These are phyloP conservation scores for Chaunax sp. DNA, from an alignment of 2,797 vertebrate species.

Conservation along the genomic window DNA sequence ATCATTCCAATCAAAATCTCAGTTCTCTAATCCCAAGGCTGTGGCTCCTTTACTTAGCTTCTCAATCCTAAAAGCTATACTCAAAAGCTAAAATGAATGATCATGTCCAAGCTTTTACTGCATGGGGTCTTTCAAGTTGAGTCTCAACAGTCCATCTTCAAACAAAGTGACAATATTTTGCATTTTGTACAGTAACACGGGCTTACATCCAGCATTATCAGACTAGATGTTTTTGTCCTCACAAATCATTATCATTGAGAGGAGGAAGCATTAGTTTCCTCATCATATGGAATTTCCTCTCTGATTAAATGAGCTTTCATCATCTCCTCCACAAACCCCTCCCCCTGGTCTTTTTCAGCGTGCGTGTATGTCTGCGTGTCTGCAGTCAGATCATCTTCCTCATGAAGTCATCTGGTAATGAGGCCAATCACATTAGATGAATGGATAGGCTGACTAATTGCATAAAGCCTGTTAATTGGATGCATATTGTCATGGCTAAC, in stretches of 20 bases:
- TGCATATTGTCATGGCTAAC: conserved; percentile 80
- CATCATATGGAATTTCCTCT: conserved; percentile 61
- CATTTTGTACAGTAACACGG: conserved; percentile 31
- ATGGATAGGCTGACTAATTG: conserved; percentile 78
- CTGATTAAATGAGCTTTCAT: conserved; percentile 72
- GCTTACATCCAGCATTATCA: conserved; percentile 40
- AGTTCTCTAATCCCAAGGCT: conserved; percentile 23
- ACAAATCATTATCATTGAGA: conserved; percentile 68
- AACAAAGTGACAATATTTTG: conserved; percentile 28
- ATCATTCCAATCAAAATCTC: conserved; percentile 30
- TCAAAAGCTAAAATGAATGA: conserved; percentile 45
- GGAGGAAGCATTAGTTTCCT: conserved; percentile 60
- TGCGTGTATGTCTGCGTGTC: conserved; percentile 19
- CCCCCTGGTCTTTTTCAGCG: conserved; percentile 28
- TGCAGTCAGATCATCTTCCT: conserved; percentile 72
- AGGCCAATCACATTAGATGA: conserved; percentile 79
- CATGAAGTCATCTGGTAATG: conserved; percentile 76
- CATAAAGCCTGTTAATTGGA: conserved; percentile 82
- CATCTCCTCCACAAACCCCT: conserved; percentile 47
- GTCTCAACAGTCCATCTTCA: conserved; percentile 19
- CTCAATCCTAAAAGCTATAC: conserved; percentile 44
- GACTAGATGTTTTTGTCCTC: conserved; percentile 65
- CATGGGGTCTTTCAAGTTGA: neutral
- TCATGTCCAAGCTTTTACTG: conserved; percentile 23
- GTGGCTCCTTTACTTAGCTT: conserved; percentile 22